A percentile compares a stretch with the other conserved stretches of the same genome.
Conservation (phyloP, 2,113 vertebrate genomes). For the Gambusia affinis region DNA sequence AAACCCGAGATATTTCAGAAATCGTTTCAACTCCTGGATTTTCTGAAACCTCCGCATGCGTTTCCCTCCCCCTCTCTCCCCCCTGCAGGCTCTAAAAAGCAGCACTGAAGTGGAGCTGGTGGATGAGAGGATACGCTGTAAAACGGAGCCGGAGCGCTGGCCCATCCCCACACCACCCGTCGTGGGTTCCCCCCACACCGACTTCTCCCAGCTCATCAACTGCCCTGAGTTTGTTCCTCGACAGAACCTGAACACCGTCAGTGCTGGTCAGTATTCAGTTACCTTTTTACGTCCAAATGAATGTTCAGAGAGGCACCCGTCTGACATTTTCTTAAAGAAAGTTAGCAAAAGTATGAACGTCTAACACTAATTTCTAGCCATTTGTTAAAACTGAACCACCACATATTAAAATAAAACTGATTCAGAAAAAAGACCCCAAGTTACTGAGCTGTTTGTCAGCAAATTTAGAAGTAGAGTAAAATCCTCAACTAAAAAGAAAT, state of each 20-base stretch:
- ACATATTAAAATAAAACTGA: too few relatives aligned
- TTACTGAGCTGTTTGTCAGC: too few relatives aligned
- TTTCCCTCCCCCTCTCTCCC: neutral
- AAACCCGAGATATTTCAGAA: neutral
- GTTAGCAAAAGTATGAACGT: too few relatives aligned
- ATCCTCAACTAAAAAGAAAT: too few relatives aligned
- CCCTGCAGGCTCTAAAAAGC: conserved; percentile 87
- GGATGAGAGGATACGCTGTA: conserved; percentile 89
- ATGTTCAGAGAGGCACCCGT: too few relatives aligned
- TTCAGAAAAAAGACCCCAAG: too few relatives aligned
- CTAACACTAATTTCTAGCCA: too few relatives aligned
- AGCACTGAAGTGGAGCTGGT: conserved; percentile 92
- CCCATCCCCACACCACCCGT: conserved; percentile 85
- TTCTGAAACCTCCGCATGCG: neutral
- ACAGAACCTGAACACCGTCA: conserved; percentile 80
- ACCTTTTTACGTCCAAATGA: neutral
- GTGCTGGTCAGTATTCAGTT: conserved; percentile 78
- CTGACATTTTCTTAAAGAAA: too few relatives aligned
- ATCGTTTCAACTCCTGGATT: neutral
- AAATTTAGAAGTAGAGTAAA: too few relatives aligned
- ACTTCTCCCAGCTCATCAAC: conserved; percentile 93
- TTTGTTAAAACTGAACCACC: too few relatives aligned
- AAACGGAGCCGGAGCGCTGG: conserved; percentile 91
- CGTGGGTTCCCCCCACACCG: conserved; percentile 84
- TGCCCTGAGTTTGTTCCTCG: conserved; percentile 96